phyloP scores from a whole-genome alignment of 1,140 invertebrate genomes.

The Drosophila malerkotliana region DNA sequence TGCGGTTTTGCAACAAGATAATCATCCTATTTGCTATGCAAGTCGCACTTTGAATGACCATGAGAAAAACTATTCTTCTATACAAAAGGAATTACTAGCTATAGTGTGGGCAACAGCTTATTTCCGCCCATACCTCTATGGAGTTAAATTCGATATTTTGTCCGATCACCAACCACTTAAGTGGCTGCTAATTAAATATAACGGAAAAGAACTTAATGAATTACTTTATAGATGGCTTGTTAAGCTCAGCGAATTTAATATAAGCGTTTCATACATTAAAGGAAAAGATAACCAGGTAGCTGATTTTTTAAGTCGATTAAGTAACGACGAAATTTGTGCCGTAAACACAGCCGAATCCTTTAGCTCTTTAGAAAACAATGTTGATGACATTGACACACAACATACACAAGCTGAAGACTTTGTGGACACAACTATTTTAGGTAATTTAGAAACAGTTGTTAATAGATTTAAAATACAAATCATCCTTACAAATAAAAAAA shows the following conservation, averaged over 20 bases:
- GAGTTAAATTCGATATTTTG: conserved; percentile 3
- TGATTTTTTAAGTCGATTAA: conserved; percentile 4
- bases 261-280: neutral
- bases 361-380: no score
- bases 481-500: neutral
- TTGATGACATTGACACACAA: no score
- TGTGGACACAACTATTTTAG: conserved; percentile 1
- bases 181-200: conserved; percentile 2
- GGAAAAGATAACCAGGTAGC: conserved; percentile 4
- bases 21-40: conserved; percentile 8
- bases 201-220: conserved; percentile 3
- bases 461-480: neutral
- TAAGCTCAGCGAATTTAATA: no score
- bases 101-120: conserved; percentile 4
- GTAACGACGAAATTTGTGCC: conserved; percentile 1
- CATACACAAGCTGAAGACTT: no score
- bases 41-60: conserved; percentile 1
- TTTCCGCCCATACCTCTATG: conserved; percentile 1
- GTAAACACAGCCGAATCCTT: neutral
- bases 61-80: conserved; percentile 5
- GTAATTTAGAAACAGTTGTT: conserved; percentile 1
- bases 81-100: conserved; percentile 2
- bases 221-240: no score
- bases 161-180: neutral
- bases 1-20: conserved; percentile 4